Evolutionary conservation across 2,113 vertebrate genomes (phyloP).

Genomic region (Oostethus manadensis): DNA sequence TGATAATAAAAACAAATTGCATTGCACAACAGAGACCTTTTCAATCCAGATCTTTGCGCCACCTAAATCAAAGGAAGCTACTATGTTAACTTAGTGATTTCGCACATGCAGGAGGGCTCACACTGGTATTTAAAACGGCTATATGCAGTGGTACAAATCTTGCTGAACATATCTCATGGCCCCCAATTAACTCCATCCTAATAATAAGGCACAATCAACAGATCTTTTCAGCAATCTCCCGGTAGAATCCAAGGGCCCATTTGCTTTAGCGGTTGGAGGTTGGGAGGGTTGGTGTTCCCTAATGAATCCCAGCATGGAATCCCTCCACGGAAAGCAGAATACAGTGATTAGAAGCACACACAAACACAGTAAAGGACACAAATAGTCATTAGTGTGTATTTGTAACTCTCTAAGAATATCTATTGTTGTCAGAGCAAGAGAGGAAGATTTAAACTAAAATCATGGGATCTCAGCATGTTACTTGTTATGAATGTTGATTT

Average conservation of each 20-base stretch:
- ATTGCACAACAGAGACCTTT: conserved; percentile 13
- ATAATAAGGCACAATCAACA: conserved; percentile 58
- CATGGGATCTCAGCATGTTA: conserved; percentile 5
- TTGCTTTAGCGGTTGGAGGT: conserved; percentile 45
- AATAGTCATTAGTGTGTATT: conserved; percentile 63
- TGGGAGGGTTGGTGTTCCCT: conserved; percentile 30
- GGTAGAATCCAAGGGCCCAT: conserved; percentile 38
- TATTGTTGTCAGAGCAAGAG: conserved; percentile 6
- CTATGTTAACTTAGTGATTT: neutral
- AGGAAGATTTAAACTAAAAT: conserved; percentile 44
- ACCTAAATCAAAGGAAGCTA: neutral
- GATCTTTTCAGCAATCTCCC: conserved; percentile 39
- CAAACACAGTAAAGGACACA: conserved; percentile 52
- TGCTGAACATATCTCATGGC: conserved; percentile 49
- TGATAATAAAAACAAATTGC: conserved; percentile 7
- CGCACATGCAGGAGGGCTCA: neutral
- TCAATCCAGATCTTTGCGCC: neutral
- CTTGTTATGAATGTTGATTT: neutral
- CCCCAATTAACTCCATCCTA: conserved; percentile 54
- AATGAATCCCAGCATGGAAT: conserved; percentile 62
- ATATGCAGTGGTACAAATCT: conserved; percentile 19
- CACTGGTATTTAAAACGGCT: no score
- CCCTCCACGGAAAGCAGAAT: conserved; percentile 44
- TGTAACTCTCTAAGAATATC: conserved; percentile 47
- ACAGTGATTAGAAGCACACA: conserved; percentile 63